A percentile compares a stretch with the other conserved stretches of the same genome.
Evolutionary conservation across 92 coral and sea anemone genomes (phyloP).

Genomic region (Meandrina meandrites): DNA sequence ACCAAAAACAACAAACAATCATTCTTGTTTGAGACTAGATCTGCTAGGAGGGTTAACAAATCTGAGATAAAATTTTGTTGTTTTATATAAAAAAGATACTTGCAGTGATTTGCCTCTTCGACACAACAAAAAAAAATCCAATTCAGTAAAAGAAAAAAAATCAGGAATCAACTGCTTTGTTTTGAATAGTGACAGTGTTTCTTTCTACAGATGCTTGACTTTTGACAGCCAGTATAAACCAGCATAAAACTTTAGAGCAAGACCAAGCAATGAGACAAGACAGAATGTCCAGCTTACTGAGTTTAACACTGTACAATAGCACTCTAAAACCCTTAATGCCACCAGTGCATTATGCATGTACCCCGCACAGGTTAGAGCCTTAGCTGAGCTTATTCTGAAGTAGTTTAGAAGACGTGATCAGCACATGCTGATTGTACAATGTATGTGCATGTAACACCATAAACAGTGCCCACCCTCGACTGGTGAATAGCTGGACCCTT

Average conservation of each 20-base stretch:
- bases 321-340: slow-evolving; percentile 7
- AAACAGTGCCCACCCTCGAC: slow-evolving; percentile 79
- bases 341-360: slow-evolving; percentile 20
- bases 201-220: not conserved
- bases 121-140: not conserved
- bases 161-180: not conserved
- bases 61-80: too few relatives aligned
- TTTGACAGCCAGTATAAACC: not conserved
- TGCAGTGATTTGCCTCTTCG: not conserved
- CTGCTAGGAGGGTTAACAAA: too few relatives aligned
- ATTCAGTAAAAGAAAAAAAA: not conserved
- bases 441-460: slow-evolving; percentile 48
- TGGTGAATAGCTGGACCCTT: slow-evolving; percentile 86
- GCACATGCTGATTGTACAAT: slow-evolving; percentile 16
- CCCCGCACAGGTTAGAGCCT: slow-evolving; percentile 20
- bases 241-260: not conserved
- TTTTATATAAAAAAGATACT: not conserved
- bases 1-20: not conserved
- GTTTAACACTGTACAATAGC: too few relatives aligned
- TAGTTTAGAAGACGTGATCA: slow-evolving; percentile 8
- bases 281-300: not conserved
- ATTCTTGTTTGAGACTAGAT: too few relatives aligned
- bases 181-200: not conserved
- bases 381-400: slow-evolving; percentile 3
- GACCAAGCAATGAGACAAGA: not conserved